These are phyloP conservation scores for Isurus oxyrinchus DNA, from an alignment of 2,113 vertebrate genomes.

Conservation along the genomic window DNA sequence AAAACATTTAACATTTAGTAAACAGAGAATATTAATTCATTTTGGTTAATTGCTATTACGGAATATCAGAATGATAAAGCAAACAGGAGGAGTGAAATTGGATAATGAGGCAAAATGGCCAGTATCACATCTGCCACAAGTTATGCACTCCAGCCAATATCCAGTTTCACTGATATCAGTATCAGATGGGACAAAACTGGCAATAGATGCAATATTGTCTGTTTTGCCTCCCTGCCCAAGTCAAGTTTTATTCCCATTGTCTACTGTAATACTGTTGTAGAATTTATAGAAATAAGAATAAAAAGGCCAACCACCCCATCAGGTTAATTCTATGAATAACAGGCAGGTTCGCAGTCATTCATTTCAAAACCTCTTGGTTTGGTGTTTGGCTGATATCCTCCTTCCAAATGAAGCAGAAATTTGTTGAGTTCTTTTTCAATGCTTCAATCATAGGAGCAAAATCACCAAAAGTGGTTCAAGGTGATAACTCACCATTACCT, in stretches of 20 bases:
- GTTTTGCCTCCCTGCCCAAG: background rate
- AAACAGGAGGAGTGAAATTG: background rate
- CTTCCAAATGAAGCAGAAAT: background rate
- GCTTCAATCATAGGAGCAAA: background rate
- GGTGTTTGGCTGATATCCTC: background rate
- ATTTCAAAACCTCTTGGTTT: background rate
- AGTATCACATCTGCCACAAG: background rate
- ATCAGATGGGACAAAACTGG: background rate
- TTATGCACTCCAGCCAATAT: background rate
- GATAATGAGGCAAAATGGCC: background rate
- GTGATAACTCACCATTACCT: background rate
- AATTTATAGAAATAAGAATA: background rate
- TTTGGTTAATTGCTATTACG: background rate
- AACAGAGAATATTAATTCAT: conserved; percentile 1
- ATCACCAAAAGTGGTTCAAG: background rate
- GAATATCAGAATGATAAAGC: background rate
- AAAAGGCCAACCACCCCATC: background rate
- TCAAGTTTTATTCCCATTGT: background rate
- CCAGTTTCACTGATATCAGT: background rate
- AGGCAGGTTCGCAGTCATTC: background rate
- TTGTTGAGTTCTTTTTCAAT: background rate
- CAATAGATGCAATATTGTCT: background rate
- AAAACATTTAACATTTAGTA: background rate
- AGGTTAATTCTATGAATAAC: background rate
- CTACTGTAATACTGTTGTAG: background rate